Conservation (phyloP, 2,888 invertebrate species). For the Epirrhoe alternata region DNA sequence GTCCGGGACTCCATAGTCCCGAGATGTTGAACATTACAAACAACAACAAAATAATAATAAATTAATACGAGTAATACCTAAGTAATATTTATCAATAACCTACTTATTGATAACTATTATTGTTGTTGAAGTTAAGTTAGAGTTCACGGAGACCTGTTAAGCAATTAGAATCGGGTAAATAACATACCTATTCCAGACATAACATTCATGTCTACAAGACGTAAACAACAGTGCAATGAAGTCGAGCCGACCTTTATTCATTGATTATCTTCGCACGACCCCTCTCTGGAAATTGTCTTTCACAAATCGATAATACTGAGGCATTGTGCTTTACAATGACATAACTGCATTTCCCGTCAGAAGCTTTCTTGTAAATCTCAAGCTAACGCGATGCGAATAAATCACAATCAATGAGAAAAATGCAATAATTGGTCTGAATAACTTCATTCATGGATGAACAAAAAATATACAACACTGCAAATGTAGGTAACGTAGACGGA, state of each 20-base stretch:
- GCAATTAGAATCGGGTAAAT: background rate
- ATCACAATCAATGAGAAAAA: conserved; percentile 21
- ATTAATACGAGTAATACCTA: too few species aligned
- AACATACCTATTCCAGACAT: background rate
- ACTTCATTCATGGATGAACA: background rate
- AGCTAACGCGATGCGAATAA: conserved; percentile 30
- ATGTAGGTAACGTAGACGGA: too few species aligned
- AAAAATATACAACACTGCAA: background rate
- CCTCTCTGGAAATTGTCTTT: conserved; percentile 66
- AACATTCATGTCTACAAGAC: conserved; percentile 13
- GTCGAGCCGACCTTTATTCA: conserved; percentile 22
- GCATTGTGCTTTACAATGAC: conserved; percentile 47
- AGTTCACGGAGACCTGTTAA: background rate
- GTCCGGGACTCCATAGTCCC: too few species aligned
- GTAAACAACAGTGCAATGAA: conserved; percentile 16
- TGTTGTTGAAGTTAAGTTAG: too few species aligned
- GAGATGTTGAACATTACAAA: too few species aligned
- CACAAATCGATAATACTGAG: conserved; percentile 68
- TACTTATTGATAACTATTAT: too few species aligned
- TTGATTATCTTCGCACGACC: conserved; percentile 51
- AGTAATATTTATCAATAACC: too few species aligned
- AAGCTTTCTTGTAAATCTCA: conserved; percentile 32
- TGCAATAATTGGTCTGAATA: background rate
- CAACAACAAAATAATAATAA: too few species aligned
- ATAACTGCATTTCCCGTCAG: conserved; percentile 39